Percentiles rank a stretch among this genome's conserved stretches.
Conservation (phyloP, 2,888 invertebrate genomes). For the Ennomos erosarius region DNA sequence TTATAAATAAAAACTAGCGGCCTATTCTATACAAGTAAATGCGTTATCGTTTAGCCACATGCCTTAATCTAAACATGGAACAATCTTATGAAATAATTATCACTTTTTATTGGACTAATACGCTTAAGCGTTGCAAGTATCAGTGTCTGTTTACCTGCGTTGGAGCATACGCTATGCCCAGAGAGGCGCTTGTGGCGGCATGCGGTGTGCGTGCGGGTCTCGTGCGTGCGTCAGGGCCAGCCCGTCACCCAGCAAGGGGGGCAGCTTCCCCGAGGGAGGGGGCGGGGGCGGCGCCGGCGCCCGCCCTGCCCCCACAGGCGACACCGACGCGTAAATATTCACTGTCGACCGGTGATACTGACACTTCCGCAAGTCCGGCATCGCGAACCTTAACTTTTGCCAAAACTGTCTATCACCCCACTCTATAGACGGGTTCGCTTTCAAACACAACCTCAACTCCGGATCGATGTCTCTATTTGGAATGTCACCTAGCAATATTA, state of each 20-base stretch:
- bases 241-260: slow-evolving; percentile 83
- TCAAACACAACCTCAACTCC: slow-evolving; percentile 94
- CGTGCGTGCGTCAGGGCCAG: slow-evolving; percentile 75
- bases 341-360: slow-evolving; percentile 88
- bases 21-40: slow-evolving; percentile 71
- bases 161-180: slow-evolving; percentile 92
- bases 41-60: slow-evolving; percentile 47
- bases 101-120: slow-evolving; percentile 83
- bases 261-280: slow-evolving; percentile 87
- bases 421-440: slow-evolving; percentile 96
- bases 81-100: slow-evolving; percentile 75
- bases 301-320: slow-evolving; percentile 82
- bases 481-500: slow-evolving; percentile 95
- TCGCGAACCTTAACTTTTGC: slow-evolving; percentile 96
- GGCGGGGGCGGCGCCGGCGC: slow-evolving; percentile 86
- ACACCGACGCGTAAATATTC: slow-evolving; percentile 90
- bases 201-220: slow-evolving; percentile 80
- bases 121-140: slow-evolving; percentile 82
- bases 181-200: slow-evolving; percentile 88
- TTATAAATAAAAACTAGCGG: slow-evolving; percentile 61
- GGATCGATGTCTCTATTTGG: slow-evolving; percentile 95
- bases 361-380: slow-evolving; percentile 92
- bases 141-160: slow-evolving; percentile 85
- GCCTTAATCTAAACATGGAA: slow-evolving; percentile 61
- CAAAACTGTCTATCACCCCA: slow-evolving; percentile 98